Base-by-base conservation (phyloP, 1,140 invertebrate species). In the Drosophila suzukii region DNA sequence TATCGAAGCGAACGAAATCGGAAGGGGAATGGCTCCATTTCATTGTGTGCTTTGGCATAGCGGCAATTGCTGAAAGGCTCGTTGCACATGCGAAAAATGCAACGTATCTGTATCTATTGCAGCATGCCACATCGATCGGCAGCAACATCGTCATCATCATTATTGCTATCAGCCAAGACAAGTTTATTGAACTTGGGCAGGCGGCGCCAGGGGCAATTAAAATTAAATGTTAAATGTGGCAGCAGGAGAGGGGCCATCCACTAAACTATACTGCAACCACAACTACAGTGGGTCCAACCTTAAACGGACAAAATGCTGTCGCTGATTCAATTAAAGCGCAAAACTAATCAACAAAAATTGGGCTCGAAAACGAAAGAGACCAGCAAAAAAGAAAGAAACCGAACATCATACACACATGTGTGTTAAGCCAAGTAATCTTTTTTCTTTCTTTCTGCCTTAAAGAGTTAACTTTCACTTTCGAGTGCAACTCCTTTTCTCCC, bases 381-480 rank as follows among this genome's bases (percentile, higher is more conserved):
- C 56, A 27, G 51, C 20, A 53, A 74, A 76, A 67, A 27, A 24
- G 61, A 78, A 43, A 56, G 46, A 78, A 20, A 20, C 20, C 20
- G 2, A 20, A 20, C 20, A 20, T 20, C 20, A 20, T 67, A 67
- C 13, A 60, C 66, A 70, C 68, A 49, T 49, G 43, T 70, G 44
- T 68, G 43, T 34, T 30, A 30, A 44, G 27, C 55, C 11, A 63
- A 63, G 61, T 39, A 38, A 50, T 60, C 17, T 53, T 51, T 46
- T 36, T 36, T 44, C 32, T 34, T 34, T 34, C 43, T 62, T 20
- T 27, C 49, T 66, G 62, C 57, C 71, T 59, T 68, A 49, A 51
- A 72, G 75, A 66, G 75, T 58, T 63, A 90, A 90, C 86, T 90
- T 90, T 90, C 86, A 90, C 86, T 90, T 90, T 90, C 83, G 68